Evolutionary conservation across 1,140 invertebrate genomes (phyloP), one percentile per base, ranked within the genome.

Genomic region (Sycophaga agraensis): DNA sequence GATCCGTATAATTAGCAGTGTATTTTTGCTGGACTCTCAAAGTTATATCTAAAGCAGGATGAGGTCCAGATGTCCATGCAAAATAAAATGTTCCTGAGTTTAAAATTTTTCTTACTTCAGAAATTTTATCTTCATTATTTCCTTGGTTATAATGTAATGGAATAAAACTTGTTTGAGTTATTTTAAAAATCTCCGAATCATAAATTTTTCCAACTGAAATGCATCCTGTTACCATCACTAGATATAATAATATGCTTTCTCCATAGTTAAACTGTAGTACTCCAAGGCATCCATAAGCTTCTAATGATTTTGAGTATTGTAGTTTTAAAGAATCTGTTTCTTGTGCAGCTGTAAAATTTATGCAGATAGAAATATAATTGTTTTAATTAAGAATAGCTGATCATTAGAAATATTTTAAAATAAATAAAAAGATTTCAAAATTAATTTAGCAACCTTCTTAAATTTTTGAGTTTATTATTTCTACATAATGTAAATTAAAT

Each of bases 61-160:
- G 78, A 61, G 75, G 68, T 31, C 67, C 67, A 37, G 76, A 64
- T 19, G 84, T 84, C 88, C 94, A 95, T 1, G 94, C 92, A 78
- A 98, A 98, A 74, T 98, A 98, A 78, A 98, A 98, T 16, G 95
- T 97, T 11, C 96, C 96, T 21, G 95, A 97, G 78, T 95, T 97
- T 3, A 99, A 82, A 31, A 99, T 82, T 81, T 96, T 97, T 57
- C 90, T 74, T 28, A 84, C 86, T 76, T 96, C 89, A 60, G 86
- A 81, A 67, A 96, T 88, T 74, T 89, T 83, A 65, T 94, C 92
- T 68, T 93, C 90, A 72, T 92, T 85, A 73, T 92, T 86, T 12
- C 84, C 84, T 28, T 88, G 85, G 64, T 89, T 88, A 73, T 93
- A 91, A 72, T 91, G 87, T 45, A 98, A 79, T 4, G 95, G 93